These are phyloP conservation scores for Platorchestia sp. DNA, from an alignment of 1,140 invertebrate species.

Conservation along the genomic window DNA sequence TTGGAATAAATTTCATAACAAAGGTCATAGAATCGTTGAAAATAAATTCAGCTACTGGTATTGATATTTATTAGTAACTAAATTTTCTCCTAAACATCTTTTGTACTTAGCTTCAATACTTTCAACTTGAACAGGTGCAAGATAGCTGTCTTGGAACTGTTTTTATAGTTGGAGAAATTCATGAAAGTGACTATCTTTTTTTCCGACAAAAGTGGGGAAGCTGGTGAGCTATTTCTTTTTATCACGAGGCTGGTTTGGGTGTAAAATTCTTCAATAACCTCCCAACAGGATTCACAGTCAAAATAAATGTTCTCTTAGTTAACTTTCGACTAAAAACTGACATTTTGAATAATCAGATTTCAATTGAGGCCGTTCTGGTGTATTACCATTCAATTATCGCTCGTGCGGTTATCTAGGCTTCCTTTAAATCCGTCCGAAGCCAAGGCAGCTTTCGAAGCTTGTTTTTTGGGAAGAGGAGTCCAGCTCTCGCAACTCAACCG, in stretches of 20 bases:
- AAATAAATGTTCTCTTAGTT: not conserved
- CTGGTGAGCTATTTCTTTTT: not conserved
- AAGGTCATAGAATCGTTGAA: too few species aligned
- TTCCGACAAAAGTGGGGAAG: too few species aligned
- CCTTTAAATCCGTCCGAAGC: not conserved
- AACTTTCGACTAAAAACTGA: not conserved
- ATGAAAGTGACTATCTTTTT: not conserved
- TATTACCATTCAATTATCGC: not conserved
- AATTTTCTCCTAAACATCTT: too few species aligned
- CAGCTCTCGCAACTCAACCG: not conserved
- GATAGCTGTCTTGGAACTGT: not conserved
- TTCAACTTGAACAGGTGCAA: not conserved
- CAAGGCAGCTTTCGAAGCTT: not conserved
- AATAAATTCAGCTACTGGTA: too few species aligned
- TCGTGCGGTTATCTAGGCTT: not conserved
- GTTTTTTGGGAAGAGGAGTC: not conserved
- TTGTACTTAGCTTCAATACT: too few species aligned
- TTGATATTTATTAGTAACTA: too few species aligned
- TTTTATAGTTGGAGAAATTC: not conserved
- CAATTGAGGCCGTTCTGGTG: not conserved
- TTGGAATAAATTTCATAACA: too few species aligned
- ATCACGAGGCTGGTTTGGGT: not conserved
- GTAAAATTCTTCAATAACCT: not conserved
- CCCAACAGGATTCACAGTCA: not conserved
- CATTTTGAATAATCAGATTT: not conserved